Percentiles rank a stretch among this genome's conserved stretches.
phyloP scores from a whole-genome alignment of 92 coral and sea anemone species.

The Pocillopora grandis region DNA sequence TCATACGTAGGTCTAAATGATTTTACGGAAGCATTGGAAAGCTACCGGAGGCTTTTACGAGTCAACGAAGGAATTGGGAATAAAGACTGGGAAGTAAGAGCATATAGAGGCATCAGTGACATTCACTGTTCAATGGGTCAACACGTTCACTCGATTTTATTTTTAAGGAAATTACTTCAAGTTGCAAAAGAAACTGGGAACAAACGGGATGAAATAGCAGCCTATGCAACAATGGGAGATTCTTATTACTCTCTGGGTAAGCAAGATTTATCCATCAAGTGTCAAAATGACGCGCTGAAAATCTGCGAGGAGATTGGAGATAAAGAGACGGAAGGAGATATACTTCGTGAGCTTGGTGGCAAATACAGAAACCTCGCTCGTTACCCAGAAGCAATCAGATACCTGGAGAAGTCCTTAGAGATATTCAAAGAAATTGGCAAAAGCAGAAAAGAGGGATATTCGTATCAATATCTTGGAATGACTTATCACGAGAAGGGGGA shows the following conservation, averaged over 20 bases:
- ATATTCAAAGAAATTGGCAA: slow-evolving; percentile 2
- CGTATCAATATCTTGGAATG: neutral
- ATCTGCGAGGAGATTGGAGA: slow-evolving; percentile 13
- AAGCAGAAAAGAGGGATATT: neutral
- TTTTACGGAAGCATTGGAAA: neutral
- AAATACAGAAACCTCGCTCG: neutral
- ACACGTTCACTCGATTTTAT: neutral
- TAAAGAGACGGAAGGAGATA: neutral
- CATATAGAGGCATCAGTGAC: neutral
- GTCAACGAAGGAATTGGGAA: slow-evolving; percentile 3
- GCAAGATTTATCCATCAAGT: neutral
- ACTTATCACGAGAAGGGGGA: slow-evolving; percentile 2
- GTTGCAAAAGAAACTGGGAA: slow-evolving; percentile 4
- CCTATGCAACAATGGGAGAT: neutral
- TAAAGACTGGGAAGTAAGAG: neutral
- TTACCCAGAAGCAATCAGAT: neutral
- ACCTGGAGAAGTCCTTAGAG: slow-evolving; percentile 12
- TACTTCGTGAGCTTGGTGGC: neutral
- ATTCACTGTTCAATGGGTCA: neutral
- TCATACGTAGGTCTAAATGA: neutral
- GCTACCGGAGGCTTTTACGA: neutral
- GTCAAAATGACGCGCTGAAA: slow-evolving; percentile 12
- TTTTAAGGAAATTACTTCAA: neutral
- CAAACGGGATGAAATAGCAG: neutral
- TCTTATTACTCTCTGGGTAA: neutral